These are phyloP conservation scores for Halcyon badia DNA, from an alignment of 2,797 vertebrate species.

Conservation along the genomic window DNA sequence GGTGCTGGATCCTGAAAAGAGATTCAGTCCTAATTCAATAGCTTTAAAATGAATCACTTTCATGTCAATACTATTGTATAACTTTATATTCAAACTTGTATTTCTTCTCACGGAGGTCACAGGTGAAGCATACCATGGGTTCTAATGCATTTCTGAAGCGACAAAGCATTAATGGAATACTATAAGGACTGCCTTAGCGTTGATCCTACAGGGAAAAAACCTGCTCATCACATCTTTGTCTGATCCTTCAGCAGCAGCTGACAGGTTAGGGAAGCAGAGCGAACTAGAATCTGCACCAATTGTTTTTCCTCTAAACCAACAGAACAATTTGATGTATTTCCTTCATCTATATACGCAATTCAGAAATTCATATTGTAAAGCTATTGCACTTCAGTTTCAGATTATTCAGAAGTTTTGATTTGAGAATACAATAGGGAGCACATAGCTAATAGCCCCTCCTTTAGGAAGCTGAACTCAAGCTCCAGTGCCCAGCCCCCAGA, in stretches of 20 bases:
- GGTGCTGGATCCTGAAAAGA: neutral
- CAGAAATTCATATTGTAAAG: neutral
- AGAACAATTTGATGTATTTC: neutral
- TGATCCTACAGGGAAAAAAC: neutral
- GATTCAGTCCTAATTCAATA: neutral
- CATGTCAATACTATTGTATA: neutral
- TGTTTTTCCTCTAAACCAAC: neutral
- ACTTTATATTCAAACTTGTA: neutral
- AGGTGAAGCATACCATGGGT: neutral
- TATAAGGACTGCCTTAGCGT: neutral
- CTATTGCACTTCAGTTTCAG: neutral
- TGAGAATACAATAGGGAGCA: neutral
- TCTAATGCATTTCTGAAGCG: neutral
- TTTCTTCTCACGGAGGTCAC: neutral
- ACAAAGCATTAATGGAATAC: neutral
- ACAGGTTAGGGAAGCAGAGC: neutral
- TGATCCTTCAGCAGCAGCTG: neutral
- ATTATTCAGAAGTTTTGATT: neutral
- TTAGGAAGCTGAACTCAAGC: neutral
- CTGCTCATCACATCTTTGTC: fast-evolving
- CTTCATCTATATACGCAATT: neutral
- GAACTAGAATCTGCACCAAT: neutral
- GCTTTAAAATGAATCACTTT: neutral
- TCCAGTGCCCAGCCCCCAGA: neutral
- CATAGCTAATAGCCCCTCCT: fast-evolving